phyloP scores from a whole-genome alignment of 2,797 vertebrate genomes.

The Lagorchestes hirsutus region DNA sequence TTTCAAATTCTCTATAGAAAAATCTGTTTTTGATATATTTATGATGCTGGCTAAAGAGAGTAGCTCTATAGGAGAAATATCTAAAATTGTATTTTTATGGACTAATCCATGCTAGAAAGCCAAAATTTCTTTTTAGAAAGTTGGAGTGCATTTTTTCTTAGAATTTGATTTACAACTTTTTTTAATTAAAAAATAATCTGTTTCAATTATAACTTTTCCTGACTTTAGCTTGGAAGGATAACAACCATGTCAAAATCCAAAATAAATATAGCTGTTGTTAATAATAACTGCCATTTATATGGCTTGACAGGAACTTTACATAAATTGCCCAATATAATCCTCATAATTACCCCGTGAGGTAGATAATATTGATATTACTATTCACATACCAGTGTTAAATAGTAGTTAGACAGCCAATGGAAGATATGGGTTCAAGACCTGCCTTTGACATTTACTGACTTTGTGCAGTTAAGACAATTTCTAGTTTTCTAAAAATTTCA shows the following conservation, averaged over 20 bases:
- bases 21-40: not conserved
- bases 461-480: not conserved
- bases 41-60: not conserved
- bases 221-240: constrained; percentile 1
- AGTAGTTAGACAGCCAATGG: not conserved
- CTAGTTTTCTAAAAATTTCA: not conserved
- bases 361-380: not conserved
- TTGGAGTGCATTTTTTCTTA: not conserved
- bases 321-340: not conserved
- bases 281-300: not conserved
- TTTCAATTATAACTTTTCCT: not conserved
- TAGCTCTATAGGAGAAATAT: not conserved
- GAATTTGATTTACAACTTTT: not conserved
- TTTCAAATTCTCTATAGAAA: not conserved
- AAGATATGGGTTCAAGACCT: not conserved
- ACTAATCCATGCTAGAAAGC: not conserved
- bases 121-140: not conserved
- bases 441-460: not conserved
- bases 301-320: not conserved
- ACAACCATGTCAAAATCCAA: not conserved
- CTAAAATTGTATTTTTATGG: not conserved
- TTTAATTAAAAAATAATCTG: not conserved
- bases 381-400: not conserved
- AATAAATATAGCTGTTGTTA: not conserved
- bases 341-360: not conserved